These are phyloP conservation scores for Macquaria australasica DNA, from an alignment of 2,113 vertebrate genomes.

Conservation along the genomic window DNA sequence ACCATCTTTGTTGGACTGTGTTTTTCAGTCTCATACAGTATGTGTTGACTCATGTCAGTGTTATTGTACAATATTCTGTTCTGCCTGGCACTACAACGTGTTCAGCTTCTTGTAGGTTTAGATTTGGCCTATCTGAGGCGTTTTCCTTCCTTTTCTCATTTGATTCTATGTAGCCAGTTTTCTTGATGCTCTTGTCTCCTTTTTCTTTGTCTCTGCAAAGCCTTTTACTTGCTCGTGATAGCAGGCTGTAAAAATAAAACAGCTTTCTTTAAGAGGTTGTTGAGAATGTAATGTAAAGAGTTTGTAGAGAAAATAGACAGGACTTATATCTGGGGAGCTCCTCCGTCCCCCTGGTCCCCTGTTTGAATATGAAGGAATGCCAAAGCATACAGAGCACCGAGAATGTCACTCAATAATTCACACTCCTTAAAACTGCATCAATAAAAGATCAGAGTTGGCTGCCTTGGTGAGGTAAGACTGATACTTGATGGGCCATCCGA, in stretches of 20 bases:
- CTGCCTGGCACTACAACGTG: neutral
- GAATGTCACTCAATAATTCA: constrained; percentile 80
- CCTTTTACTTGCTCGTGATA: neutral
- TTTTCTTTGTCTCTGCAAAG: neutral
- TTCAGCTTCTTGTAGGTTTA: neutral
- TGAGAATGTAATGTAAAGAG: constrained; percentile 3
- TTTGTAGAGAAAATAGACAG: constrained; percentile 25
- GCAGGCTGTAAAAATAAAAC: constrained; percentile 21
- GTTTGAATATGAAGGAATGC: constrained; percentile 65
- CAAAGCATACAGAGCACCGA: constrained; percentile 45
- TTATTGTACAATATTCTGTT: neutral
- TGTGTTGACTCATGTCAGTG: neutral
- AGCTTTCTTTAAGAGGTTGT: constrained; percentile 10
- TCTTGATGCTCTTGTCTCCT: neutral
- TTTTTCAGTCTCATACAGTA: neutral
- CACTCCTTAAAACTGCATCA: constrained; percentile 77
- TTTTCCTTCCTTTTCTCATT: neutral
- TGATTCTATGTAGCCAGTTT: neutral
- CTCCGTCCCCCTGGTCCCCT: constrained; percentile 1
- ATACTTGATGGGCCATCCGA: constrained; percentile 12
- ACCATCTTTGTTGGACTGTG: neutral
- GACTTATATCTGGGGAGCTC: constrained; percentile 18
- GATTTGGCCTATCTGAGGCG: neutral
- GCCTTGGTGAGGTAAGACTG: constrained; percentile 19
- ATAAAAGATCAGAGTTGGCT: constrained; percentile 78